Percentiles rank a stretch among this genome's conserved stretches.
Evolutionary conservation across 2,797 vertebrate species (phyloP).

Genomic region (Peromyscus aztecus): DNA sequence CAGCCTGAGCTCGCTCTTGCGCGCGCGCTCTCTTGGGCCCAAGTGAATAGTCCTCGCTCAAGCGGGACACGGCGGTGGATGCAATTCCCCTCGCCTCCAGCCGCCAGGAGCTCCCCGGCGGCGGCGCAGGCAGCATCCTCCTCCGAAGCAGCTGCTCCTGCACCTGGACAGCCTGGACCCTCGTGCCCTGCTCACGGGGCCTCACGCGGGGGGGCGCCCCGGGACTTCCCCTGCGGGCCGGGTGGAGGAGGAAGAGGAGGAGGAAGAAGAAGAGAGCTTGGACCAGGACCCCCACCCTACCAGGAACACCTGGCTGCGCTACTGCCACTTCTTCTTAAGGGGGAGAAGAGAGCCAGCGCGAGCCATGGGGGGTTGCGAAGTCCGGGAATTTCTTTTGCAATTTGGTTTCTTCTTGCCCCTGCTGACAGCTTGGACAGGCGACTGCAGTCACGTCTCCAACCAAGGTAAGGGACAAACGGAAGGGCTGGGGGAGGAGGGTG

Average conservation of each 20-base stretch:
- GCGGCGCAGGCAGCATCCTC: conserved; percentile 63
- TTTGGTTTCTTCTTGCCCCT: conserved; percentile 87
- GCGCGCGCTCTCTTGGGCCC: conserved; percentile 77
- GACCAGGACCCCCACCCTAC: not conserved
- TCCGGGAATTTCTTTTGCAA: conserved; percentile 83
- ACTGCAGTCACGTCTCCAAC: conserved; percentile 85
- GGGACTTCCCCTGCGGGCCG: conserved; percentile 72
- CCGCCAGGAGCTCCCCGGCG: conserved; percentile 68
- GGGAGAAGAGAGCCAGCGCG: not conserved
- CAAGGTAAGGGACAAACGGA: conserved; percentile 84
- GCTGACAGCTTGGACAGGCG: conserved; percentile 83
- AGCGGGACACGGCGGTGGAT: conserved; percentile 80
- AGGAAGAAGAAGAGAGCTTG: conserved; percentile 75
- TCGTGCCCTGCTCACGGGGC: conserved; percentile 66
- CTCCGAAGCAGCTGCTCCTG: conserved; percentile 54
- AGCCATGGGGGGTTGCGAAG: conserved; percentile 86
- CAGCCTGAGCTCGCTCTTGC: conserved; percentile 76
- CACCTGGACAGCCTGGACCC: conserved; percentile 75
- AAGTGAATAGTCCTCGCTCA: conserved; percentile 76
- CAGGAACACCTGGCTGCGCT: conserved; percentile 8
- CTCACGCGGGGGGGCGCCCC: conserved; percentile 72
- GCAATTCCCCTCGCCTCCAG: conserved; percentile 70
- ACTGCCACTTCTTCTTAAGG: conserved; percentile 10
- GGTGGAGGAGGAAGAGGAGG: conserved; percentile 80
- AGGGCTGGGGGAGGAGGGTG: not conserved